phyloP scores from a whole-genome alignment of 1,140 invertebrate genomes.

The Lerema accius region DNA sequence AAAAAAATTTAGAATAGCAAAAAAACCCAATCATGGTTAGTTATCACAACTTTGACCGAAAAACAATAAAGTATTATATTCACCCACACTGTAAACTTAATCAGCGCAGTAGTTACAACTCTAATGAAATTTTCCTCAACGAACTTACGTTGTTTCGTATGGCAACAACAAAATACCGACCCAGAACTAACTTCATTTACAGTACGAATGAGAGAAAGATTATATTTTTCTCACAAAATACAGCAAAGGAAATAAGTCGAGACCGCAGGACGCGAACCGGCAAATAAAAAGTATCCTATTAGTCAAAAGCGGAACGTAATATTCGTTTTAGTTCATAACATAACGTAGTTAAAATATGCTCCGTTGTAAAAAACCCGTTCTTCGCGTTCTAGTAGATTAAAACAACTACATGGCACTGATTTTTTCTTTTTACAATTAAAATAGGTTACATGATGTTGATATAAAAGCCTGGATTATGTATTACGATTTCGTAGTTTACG shows the following conservation, averaged over 20 bases:
- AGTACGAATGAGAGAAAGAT: slow-evolving; percentile 32
- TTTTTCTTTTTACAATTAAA: not conserved
- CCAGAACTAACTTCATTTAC: slow-evolving; percentile 35
- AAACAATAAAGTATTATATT: not conserved
- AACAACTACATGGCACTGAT: slow-evolving; percentile 10
- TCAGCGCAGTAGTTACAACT: slow-evolving; percentile 4
- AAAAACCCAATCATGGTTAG: no score
- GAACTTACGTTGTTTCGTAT: slow-evolving; percentile 34
- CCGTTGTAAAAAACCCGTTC: slow-evolving; percentile 36
- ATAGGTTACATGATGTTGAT: no score
- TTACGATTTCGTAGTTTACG: no score
- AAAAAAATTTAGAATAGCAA: no score
- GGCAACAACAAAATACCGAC: slow-evolving; percentile 29
- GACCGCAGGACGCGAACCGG: slow-evolving; percentile 33
- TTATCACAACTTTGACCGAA: no score
- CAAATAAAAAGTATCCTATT: slow-evolving; percentile 52
- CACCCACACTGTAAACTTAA: slow-evolving; percentile 14
- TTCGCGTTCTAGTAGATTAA: slow-evolving; percentile 14
- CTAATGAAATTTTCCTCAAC: slow-evolving; percentile 31
- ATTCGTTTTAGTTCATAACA: slow-evolving; percentile 48
- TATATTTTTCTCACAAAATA: slow-evolving; percentile 37
- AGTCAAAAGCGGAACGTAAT: slow-evolving; percentile 47
- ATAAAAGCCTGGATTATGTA: no score
- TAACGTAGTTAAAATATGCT: slow-evolving; percentile 48
- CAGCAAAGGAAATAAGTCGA: slow-evolving; percentile 35